phyloP scores from a whole-genome alignment of 2,888 invertebrate genomes.

The Agonopterix arenella region DNA sequence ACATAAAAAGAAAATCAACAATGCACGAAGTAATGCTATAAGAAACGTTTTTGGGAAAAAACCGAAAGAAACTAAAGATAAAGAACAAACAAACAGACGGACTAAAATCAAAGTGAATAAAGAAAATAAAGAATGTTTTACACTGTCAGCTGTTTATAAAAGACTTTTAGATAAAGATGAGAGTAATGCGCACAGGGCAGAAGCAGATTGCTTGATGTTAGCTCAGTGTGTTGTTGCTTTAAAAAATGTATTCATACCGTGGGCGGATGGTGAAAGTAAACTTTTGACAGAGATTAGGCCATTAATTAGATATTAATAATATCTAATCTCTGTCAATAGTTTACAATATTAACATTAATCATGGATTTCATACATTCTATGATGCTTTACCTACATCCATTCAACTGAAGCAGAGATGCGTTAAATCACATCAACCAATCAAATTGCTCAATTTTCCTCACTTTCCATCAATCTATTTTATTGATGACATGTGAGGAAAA shows the following conservation, averaged over 20 bases:
- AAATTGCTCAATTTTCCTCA: no score
- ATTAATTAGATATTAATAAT: conserved; percentile 25
- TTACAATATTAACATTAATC: conserved; percentile 6
- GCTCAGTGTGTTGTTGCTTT: conserved; percentile 77
- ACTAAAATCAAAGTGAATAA: conserved; percentile 8
- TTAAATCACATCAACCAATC: no score
- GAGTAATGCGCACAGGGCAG: conserved; percentile 78
- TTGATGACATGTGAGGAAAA: no score
- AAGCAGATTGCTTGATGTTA: conserved; percentile 81
- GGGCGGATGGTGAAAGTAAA: conserved; percentile 52
- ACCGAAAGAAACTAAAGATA: neutral
- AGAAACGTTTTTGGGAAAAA: conserved; percentile 12
- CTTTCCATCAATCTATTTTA: no score
- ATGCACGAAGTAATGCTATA: conserved; percentile 11
- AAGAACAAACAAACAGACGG: no score
- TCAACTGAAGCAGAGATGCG: no score
- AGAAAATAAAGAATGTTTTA: conserved; percentile 43
- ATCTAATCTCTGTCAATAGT: no score
- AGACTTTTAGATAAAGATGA: conserved; percentile 66
- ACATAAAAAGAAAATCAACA: conserved; percentile 4
- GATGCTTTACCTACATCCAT: no score
- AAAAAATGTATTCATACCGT: conserved; percentile 75
- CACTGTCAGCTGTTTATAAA: conserved; percentile 72
- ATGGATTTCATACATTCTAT: no score
- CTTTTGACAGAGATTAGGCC: conserved; percentile 36